A percentile compares a stretch with the other conserved stretches of the same genome.
phyloP scores from a whole-genome alignment of 2,888 invertebrate genomes.

The Melieria picta region DNA sequence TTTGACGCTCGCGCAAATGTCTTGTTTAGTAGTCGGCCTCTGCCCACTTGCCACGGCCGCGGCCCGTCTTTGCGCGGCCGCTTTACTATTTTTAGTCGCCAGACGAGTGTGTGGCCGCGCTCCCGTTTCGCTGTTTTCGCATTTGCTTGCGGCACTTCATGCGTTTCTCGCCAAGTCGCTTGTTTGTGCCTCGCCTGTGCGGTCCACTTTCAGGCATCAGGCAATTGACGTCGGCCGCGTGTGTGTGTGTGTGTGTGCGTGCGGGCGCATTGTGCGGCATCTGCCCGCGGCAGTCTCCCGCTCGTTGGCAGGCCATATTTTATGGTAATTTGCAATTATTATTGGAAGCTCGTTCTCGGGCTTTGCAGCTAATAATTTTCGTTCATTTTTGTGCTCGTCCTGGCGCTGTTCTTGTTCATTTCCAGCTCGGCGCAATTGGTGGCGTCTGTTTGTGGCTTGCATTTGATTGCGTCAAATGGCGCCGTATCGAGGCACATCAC shows the following conservation, averaged over 20 bases:
- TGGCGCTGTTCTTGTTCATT: no score
- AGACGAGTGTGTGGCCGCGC: no score
- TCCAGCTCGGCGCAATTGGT: no score
- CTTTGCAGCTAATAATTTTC: constrained; percentile 22
- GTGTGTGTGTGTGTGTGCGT: no score
- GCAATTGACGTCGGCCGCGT: background rate
- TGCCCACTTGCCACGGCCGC: no score
- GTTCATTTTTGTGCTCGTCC: constrained; percentile 1
- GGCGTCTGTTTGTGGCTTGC: no score
- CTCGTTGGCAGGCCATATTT: constrained; percentile 9
- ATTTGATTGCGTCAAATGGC: no score
- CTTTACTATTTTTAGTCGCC: no score
- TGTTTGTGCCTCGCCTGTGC: constrained; percentile 3
- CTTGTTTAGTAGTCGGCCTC: no score
- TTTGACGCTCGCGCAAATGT: background rate
- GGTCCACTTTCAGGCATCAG: constrained; percentile 15
- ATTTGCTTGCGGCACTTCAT: constrained; percentile 6
- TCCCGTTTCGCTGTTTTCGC: background rate
- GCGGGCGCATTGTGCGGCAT: no score
- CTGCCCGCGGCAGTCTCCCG: background rate
- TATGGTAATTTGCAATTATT: constrained; percentile 21
- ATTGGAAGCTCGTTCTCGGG: constrained; percentile 14
- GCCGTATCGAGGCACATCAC: no score
- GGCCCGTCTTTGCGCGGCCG: no score
- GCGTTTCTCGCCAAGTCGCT: constrained; percentile 11